Base-by-base conservation (phyloP, 2,113 vertebrate species). In the Alaudala cheleensis region DNA sequence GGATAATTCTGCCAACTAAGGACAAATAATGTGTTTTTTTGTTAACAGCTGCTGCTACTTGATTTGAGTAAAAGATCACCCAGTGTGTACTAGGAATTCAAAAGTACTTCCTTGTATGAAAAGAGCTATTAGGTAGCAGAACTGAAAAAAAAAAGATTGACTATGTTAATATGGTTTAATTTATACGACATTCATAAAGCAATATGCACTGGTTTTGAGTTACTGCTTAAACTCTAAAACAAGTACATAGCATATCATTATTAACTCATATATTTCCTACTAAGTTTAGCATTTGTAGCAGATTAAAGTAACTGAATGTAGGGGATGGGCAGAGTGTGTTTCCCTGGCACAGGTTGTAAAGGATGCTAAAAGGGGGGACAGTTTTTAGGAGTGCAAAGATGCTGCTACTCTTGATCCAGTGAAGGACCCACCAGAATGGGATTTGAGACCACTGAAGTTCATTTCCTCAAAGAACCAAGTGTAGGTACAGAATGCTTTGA, bases 1-100 rank as follows among this genome's bases (percentile, higher is more conserved):
- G 64, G 62, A 82, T 70, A 86, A 86, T 80, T 96, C 51, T 94
- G 88, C 82, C 66, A 80, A 17, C 70, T 93, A 80, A 85, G 90
- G 88, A 61, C n/a, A 94, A 88, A 80, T 69, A 82, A 66, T 0
- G 4, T 73, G 47, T 2, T 10, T 16, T 92, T 93, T 80, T 88
- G 21, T 93, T 92, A 93, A 70, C 92, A 89, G 85, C 90, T 92
- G 90, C 79, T 80, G n/a, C 66, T 91, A 17, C 79, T 95, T 90
- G 70, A 54, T 93, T 76, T 82, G 50, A 90, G 45, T 65, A 54
- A 56, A 84, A 93, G 71, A 70, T 95, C 66, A 73, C 72, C 58
- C 45, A 42, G 54, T 45, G 54, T 77, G 58, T 90, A 61, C 15
- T 34, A 74, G 66, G 70, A 77, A 90, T 94, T 88, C 23, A 53